Base-by-base conservation (phyloP, 1,140 invertebrate species). In the Papilio glaucus region DNA sequence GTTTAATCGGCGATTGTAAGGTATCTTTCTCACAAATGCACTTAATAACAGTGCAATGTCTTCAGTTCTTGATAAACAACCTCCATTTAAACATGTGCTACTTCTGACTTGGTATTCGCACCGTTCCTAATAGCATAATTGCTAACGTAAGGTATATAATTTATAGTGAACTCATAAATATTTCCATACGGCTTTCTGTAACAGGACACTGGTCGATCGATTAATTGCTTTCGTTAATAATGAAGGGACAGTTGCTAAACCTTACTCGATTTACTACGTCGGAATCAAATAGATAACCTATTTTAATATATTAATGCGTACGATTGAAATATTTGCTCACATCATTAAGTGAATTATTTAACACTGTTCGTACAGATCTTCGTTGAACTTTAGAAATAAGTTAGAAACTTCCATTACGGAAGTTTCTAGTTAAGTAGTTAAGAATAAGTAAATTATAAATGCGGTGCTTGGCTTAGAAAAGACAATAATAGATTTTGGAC, bases 91-190 rank as follows among this genome's bases (percentile, higher is more conserved):
- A 33, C 62, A 65, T 65, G 62, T 65, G 29, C 33, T 61, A 61
- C 60, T 18, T 29, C 29, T 37, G 62, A 39, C 62, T 65, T 21
- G 61, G 29, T 33, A 18, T 65, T 65, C 62, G 62, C 62, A 65
- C 29, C 60, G 26, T 61, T 49, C n/a, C 45, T 78, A 75, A 78
- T 72, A 53, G 60, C 69, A 67, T 78, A 78, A 78, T 76, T 78
- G 70, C 69, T 26, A 61, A 61, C 63, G 33, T 45, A 69, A 49
- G 21, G 39, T 72, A 60, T 74, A 67, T 41, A n/a, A n/a, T n/a
- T n/a, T n/a, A 73, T 62, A 69, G 63, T 69, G 39, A 24, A n/a
- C 53, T 49, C 41, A 60, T 76, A 70, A 71, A 75, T 72, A 75
- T 60, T 74, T 74, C 68, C 39, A 39, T 67, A 71, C 49, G 49